Evolutionary conservation across 2,113 vertebrate genomes (phyloP), one percentile per base, ranked within the genome.

Genomic region (Calypte anna): DNA sequence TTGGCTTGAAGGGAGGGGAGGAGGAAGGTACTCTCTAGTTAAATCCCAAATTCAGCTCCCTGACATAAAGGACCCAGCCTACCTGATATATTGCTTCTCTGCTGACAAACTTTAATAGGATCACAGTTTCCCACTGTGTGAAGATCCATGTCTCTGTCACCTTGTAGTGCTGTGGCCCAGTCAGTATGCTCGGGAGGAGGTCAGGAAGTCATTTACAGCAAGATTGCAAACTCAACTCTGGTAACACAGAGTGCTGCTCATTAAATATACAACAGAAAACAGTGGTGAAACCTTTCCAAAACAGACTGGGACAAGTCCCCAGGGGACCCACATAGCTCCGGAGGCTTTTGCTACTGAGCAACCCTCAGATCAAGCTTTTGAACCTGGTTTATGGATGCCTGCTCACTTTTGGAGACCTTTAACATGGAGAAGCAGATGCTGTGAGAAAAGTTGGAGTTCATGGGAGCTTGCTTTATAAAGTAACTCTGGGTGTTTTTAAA

Each of bases 381-480:
- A 69, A 38, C 17, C 8, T 7, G 5, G 25, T 43, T 14, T 43
- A 11, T 5, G 3, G 31, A 72, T 53, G 23, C 19, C n/a, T 79
- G 50, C 19, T 62, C 36, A 3, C 14, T 82, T 86, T 51, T 77
- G 28, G 63, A 62, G 21, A 62, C 46, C 44, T 72, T 69, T 51
- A 59, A 54, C 0, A 0, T 12, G 22, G 28, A 2, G 10, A 86
- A 54, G 17, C 3, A 16, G 30, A 38, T 12, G 24, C 64, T 9
- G 6, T 27, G 10, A 57, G n/a, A 46, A 28, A 86, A 66, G 19
- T 1, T 70, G 61, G 63, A 77, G 28, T 22, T 70, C 4, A 1
- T 23, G 22, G 54, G 31, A 86, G 21, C 8, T n/a, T 74, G 22
- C 22, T 43, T 86, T 85, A 58, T 31, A 50, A 59, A 84, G 10